Conservation (phyloP, 2,113 vertebrate genomes). For the Mus spicilegus region DNA sequence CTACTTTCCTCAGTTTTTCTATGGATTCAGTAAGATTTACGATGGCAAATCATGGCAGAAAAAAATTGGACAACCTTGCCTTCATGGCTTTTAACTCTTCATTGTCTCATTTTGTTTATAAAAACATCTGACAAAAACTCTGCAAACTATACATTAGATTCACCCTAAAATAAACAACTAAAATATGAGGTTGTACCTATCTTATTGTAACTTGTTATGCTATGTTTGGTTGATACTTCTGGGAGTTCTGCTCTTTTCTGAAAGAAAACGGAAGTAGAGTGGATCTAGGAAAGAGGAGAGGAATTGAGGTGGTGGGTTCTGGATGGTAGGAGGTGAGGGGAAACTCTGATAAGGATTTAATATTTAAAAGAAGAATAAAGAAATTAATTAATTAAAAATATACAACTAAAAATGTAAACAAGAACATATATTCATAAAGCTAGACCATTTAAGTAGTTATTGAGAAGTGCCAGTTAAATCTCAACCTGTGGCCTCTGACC, state of each 20-base stretch:
- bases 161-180: neutral
- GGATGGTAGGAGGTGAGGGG: neutral
- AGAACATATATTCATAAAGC: neutral
- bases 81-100: neutral
- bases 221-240: neutral
- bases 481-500: neutral
- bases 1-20: neutral
- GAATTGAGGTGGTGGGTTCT: neutral
- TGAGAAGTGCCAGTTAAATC: neutral
- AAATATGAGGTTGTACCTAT: neutral
- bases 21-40: neutral
- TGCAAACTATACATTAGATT: neutral
- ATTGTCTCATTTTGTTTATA: neutral
- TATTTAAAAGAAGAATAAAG: neutral
- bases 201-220: neutral
- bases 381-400: neutral
- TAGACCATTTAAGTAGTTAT: neutral
- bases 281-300: neutral
- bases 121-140: neutral
- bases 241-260: neutral
- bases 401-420: neutral
- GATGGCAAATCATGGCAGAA: neutral
- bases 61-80: neutral
- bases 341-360: neutral
- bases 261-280: neutral